Evolutionary conservation across 2,797 vertebrate species (phyloP).

Genomic region (Merluccius polli): DNA sequence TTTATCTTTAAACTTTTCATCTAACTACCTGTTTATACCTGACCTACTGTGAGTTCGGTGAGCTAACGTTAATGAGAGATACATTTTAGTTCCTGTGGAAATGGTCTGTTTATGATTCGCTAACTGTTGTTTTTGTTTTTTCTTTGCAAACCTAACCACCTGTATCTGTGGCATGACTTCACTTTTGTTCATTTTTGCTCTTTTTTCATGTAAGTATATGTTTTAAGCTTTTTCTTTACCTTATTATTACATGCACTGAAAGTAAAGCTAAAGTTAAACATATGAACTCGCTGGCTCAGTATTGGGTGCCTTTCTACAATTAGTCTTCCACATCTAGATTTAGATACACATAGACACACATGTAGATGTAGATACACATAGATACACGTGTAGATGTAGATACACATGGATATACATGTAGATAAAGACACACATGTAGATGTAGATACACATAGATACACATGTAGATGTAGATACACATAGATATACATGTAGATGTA

Average conservation of each 20-base stretch:
- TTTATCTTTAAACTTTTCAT: not conserved
- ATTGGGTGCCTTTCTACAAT: not conserved
- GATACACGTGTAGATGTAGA: too few relatives aligned
- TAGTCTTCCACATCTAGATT: not conserved
- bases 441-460: too few relatives aligned
- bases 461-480: too few relatives aligned
- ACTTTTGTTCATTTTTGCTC: constrained; percentile 70
- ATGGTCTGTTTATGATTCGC: constrained; percentile 54
- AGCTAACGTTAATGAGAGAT: not conserved
- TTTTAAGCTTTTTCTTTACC: constrained; percentile 22
- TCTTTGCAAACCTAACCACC: constrained; percentile 55
- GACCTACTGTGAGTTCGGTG: not conserved
- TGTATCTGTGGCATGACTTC: constrained; percentile 60
- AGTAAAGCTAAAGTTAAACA: not conserved
- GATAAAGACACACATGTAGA: too few relatives aligned
- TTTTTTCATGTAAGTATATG: constrained; percentile 72
- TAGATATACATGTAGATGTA: too few relatives aligned
- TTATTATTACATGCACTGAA: not conserved
- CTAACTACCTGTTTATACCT: not conserved
- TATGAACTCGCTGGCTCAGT: not conserved
- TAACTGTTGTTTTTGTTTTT: constrained; percentile 61
- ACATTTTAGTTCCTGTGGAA: constrained; percentile 61
- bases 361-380: too few relatives aligned
- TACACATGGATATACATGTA: too few relatives aligned
- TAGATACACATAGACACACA: too few relatives aligned